These are phyloP conservation scores for Drosophila rubida DNA, from an alignment of 2,888 invertebrate genomes.

Conservation along the genomic window DNA sequence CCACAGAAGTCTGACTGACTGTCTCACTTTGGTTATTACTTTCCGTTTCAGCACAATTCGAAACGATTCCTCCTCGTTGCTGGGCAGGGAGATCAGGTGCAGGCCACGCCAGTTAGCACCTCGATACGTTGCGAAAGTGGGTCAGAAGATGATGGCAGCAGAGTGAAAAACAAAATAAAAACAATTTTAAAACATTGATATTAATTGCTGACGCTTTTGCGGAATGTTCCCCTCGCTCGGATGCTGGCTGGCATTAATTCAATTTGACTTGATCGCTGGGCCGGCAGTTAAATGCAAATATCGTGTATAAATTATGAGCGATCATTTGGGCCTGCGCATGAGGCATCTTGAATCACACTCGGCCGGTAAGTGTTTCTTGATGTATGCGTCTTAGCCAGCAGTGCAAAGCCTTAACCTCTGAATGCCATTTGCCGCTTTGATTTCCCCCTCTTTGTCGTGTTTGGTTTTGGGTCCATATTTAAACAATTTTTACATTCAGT, in stretches of 20 bases:
- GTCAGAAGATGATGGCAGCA: constrained; percentile 41
- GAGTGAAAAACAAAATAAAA: no score
- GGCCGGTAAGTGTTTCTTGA: constrained; percentile 44
- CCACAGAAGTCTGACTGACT: not conserved
- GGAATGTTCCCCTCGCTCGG: constrained; percentile 29
- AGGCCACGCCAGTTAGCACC: constrained; percentile 61
- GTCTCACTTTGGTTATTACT: constrained; percentile 21
- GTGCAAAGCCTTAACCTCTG: constrained; percentile 56
- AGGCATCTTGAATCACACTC: constrained; percentile 18
- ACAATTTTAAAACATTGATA: constrained; percentile 48
- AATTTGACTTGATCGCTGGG: constrained; percentile 64
- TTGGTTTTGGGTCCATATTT: constrained; percentile 47
- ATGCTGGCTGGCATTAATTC: constrained; percentile 64
- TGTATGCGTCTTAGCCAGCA: no score
- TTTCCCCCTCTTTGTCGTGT: constrained; percentile 19
- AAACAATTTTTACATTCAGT: constrained; percentile 45
- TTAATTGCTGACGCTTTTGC: constrained; percentile 63
- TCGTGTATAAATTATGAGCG: constrained; percentile 69
- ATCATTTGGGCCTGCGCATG: constrained; percentile 35
- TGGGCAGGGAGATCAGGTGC: not conserved
- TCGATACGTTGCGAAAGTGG: constrained; percentile 65
- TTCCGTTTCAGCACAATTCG: constrained; percentile 33
- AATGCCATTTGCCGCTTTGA: constrained; percentile 22
- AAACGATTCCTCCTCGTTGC: constrained; percentile 1
- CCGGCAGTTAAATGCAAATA: constrained; percentile 70